Base-by-base conservation (phyloP, 2,888 invertebrate species). In the Orthosia cruda region DNA sequence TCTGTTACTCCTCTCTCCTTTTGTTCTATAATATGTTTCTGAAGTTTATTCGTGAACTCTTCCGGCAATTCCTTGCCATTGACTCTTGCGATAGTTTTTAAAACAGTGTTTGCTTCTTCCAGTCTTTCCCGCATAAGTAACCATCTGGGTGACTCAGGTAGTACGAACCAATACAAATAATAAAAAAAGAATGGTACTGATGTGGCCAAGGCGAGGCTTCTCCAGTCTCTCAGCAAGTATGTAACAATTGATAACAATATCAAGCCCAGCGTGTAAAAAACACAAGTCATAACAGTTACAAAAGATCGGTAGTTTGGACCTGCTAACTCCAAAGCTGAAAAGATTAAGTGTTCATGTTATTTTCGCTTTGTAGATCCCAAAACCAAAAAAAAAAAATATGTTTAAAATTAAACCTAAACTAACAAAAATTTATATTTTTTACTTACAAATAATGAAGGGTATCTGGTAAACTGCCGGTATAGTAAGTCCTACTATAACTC, bases 401-500 rank as follows among this genome's bases (percentile, higher is more conserved):
- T 3, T 26, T 3, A 3, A 26, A 26, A 26, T 26, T 2, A 26
- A 26, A 26, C 26, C 26, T 26, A 49, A 15, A 58, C n/a, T n/a
- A n/a, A n/a, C n/a, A n/a, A n/a, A n/a, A n/a, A n/a, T n/a, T n/a
- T n/a, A n/a, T n/a, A n/a, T n/a, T n/a, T 90, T 50, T 62, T 90
- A 97, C 98, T 97, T 96, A 99, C 99, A 98, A 90, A 99, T 99
- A 77, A 99, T 99, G 92, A 99, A 99, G 0, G 99, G 99, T 93
- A 99, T 99, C 95, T 99, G 99, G 94, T 99, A 99, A 57, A 99
- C 98, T 1, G 99, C 99, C 5, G 99, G 99, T 89, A 99, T 98
- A 0, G 99, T 99, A 11, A 99, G 95, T 4, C 99, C 99, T n/a
- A 99, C 99, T 64, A 99, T 97, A 23, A 98, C 96, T 81, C 99